Evolutionary conservation across 2,888 invertebrate genomes (phyloP), one percentile per base, ranked within the genome.

Genomic region (Halictus ligatus): DNA sequence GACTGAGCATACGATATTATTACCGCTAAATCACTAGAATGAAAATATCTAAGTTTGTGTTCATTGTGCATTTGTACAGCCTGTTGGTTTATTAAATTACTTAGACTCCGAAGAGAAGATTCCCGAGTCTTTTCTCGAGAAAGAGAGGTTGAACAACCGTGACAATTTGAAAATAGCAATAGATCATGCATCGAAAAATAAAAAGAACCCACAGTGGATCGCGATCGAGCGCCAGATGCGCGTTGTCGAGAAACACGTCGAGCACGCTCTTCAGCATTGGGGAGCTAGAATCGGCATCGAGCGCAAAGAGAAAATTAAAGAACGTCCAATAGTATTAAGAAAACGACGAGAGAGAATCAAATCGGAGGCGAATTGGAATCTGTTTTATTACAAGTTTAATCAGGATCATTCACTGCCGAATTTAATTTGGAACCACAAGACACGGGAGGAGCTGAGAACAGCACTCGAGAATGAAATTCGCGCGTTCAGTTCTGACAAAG

Each of bases 391-490:
- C 95, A 98, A 98, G 95, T 99, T 99, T 95, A 97, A 97, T 93
- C 97, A 97, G 94, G 99, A 99, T 96, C 99, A 99, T 94, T 97
- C 98, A 82, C 96, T 98, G 95, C 98, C 99, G 0, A 99, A 99
- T 96, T 96, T 99, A 67, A 99, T 99, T 93, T 99, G 99, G 99
- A 99, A 99, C 95, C 99, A 99, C 94, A 99, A 99, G 95, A 99
- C 99, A 0, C 96, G 99, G 76, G 99, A 99, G 95, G 99, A 99
- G 95, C 96, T 99, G 79, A 96, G 98, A 88, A 98, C 98, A 94
- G 98, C 98, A 1, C 96, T 99, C 87, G 99, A 99, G 94, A 98
- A 98, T 94, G 99, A 99, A 95, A 97, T 99, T 78, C 96, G 99
- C 72, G 97, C 98, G 82, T 99, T 99, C 95, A 97, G 97, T 0